Percentiles rank a stretch among this genome's conserved stretches.
Evolutionary conservation across 2,113 vertebrate genomes (phyloP).

Genomic region (Nesoenas mayeri): DNA sequence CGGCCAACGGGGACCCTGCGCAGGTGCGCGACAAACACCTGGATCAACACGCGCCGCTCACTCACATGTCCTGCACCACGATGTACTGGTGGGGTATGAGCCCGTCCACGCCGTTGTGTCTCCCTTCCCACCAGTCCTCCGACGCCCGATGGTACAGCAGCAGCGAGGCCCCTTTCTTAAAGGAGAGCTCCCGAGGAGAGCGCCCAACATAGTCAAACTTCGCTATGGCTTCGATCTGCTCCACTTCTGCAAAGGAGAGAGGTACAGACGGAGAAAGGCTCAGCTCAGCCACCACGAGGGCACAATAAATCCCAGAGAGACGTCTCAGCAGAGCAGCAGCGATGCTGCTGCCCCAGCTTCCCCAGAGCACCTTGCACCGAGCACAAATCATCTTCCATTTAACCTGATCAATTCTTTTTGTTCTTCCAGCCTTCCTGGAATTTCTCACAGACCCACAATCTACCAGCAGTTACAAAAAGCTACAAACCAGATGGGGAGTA

Average conservation of each 20-base stretch:
- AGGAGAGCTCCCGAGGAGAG: constrained; percentile 92
- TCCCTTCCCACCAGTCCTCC: constrained; percentile 98
- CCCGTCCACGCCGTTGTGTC: constrained; percentile 95
- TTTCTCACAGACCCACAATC: not conserved
- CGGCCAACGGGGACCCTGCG: not conserved
- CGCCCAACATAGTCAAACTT: constrained; percentile 96
- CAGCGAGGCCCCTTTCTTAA: constrained; percentile 96
- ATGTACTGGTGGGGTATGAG: constrained; percentile 99
- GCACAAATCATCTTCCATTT: not conserved
- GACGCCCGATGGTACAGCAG: constrained; percentile 95
- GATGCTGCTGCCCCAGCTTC: not conserved
- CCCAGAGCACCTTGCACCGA: not conserved
- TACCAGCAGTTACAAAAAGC: not conserved
- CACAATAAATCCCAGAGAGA: not conserved
- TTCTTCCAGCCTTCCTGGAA: not conserved
- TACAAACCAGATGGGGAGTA: not conserved
- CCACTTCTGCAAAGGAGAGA: constrained; percentile 84
- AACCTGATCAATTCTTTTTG: not conserved
- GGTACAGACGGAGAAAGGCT: not conserved
- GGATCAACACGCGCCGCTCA: not conserved
- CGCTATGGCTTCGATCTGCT: constrained; percentile 98
- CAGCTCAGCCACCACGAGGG: not conserved
- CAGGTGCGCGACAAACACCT: rapidly evolving
- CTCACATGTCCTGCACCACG: constrained; percentile 98
- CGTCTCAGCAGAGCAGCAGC: not conserved